Conservation (phyloP, 1,140 invertebrate species). For the Formica exsecta region DNA sequence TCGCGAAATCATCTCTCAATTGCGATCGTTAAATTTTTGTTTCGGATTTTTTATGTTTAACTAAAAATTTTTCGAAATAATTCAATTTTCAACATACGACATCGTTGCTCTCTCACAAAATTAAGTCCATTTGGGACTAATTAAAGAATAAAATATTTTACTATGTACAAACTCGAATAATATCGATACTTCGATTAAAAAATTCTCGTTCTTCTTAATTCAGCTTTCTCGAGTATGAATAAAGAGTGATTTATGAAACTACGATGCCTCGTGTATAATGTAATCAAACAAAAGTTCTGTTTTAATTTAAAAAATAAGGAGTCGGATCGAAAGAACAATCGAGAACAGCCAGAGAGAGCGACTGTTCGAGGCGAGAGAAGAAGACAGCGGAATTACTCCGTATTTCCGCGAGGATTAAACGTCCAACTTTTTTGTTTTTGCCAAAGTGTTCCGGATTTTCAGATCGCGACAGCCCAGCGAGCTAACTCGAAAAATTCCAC, state of each 20-base stretch:
- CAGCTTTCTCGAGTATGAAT: neutral
- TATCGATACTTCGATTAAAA: slow-evolving; percentile 16
- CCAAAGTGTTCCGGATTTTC: slow-evolving; percentile 76
- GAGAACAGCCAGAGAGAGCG: slow-evolving; percentile 17
- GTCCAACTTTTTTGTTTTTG: slow-evolving; percentile 56
- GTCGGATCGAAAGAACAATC: slow-evolving; percentile 46
- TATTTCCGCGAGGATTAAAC: slow-evolving; percentile 61
- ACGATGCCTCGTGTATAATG: slow-evolving; percentile 29
- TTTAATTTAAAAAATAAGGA: slow-evolving; percentile 53
- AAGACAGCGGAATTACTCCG: slow-evolving; percentile 57
- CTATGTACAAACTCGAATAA: neutral
- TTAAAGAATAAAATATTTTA: neutral
- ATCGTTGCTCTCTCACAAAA: neutral
- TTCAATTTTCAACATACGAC: slow-evolving; percentile 1
- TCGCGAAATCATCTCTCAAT: neutral
- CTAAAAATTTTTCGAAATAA: neutral
- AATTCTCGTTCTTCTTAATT: slow-evolving; percentile 18
- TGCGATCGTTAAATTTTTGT: neutral
- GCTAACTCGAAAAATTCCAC: slow-evolving; percentile 81
- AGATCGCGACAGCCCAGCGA: slow-evolving; percentile 77
- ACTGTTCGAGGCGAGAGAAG: neutral
- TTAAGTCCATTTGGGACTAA: neutral
- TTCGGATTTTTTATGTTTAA: neutral
- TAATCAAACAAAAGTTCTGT: slow-evolving; percentile 56
- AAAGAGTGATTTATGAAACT: slow-evolving; percentile 20